Conservation (phyloP, 2,888 invertebrate genomes). For the Dasysyrphus tricinctus region DNA sequence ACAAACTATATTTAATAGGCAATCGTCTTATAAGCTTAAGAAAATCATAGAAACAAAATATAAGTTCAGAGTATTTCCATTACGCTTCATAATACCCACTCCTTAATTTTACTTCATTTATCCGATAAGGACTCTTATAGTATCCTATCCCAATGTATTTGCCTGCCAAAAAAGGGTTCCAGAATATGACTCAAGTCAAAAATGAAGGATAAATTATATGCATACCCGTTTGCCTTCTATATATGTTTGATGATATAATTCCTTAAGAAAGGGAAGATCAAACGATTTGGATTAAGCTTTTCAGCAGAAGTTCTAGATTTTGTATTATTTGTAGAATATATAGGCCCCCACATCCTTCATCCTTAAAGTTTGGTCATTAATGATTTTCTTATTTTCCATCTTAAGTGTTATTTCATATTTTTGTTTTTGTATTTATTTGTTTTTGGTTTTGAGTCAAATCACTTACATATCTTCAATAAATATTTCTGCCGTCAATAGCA, state of each 20-base stretch:
- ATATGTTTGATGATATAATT: no score
- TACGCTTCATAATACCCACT: no score
- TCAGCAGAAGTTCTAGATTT: no score
- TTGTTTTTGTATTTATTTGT: background rate
- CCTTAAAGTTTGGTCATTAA: background rate
- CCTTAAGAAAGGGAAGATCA: background rate
- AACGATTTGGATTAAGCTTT: background rate
- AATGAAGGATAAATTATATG: background rate
- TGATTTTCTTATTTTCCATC: constrained; percentile 4
- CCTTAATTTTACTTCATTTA: no score
- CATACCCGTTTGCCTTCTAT: background rate
- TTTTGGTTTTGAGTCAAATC: background rate
- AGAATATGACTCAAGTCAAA: background rate
- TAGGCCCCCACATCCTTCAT: no score
- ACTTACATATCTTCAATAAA: constrained; percentile 33
- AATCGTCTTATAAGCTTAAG: no score
- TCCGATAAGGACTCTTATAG: background rate
- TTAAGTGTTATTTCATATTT: background rate
- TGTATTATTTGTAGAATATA: no score
- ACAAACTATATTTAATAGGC: no score
- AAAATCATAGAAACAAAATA: no score
- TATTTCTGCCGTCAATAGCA: constrained; percentile 43
- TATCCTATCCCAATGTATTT: background rate
- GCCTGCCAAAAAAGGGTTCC: background rate
- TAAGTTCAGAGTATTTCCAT: no score